A percentile compares a stretch with the other conserved stretches of the same genome.
Conservation (phyloP, 2,888 invertebrate species). For the Dione juno region DNA sequence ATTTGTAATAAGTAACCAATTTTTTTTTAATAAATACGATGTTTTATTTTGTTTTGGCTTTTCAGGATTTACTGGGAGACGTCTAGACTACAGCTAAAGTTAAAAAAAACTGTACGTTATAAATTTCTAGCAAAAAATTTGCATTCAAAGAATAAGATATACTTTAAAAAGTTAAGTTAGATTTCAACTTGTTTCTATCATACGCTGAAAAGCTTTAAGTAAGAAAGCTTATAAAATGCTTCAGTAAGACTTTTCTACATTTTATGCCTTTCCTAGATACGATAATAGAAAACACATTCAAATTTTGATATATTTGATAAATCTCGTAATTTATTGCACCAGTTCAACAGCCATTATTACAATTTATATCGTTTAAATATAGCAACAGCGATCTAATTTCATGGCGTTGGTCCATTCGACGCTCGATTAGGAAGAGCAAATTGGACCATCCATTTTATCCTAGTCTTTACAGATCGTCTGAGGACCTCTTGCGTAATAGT, state of each 20-base stretch:
- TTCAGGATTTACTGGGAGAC: too few relatives aligned
- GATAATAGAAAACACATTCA: conserved; percentile 8
- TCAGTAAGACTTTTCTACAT: neutral
- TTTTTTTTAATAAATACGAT: too few relatives aligned
- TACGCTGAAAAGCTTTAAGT: neutral
- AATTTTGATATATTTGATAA: conserved; percentile 25
- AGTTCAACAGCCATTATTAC: conserved; percentile 42
- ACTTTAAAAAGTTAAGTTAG: neutral
- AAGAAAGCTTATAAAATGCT: neutral
- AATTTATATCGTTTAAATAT: conserved; percentile 52
- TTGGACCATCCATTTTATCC: conserved; percentile 75
- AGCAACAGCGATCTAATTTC: conserved; percentile 70
- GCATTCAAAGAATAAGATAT: too few relatives aligned
- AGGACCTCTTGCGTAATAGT: conserved; percentile 48
- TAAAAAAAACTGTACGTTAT: too few relatives aligned
- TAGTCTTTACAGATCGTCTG: conserved; percentile 51
- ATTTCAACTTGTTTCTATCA: neutral
- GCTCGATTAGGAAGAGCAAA: conserved; percentile 76
- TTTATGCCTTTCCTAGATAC: neutral
- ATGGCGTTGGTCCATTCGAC: conserved; percentile 73
- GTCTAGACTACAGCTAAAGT: too few relatives aligned
- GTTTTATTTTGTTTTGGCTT: too few relatives aligned
- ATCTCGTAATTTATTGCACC: conserved; percentile 19
- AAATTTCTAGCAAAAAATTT: too few relatives aligned
- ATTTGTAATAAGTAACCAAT: too few relatives aligned